These are phyloP conservation scores for Hyaena hyaena DNA, from an alignment of 2,113 vertebrate genomes.

Conservation along the genomic window DNA sequence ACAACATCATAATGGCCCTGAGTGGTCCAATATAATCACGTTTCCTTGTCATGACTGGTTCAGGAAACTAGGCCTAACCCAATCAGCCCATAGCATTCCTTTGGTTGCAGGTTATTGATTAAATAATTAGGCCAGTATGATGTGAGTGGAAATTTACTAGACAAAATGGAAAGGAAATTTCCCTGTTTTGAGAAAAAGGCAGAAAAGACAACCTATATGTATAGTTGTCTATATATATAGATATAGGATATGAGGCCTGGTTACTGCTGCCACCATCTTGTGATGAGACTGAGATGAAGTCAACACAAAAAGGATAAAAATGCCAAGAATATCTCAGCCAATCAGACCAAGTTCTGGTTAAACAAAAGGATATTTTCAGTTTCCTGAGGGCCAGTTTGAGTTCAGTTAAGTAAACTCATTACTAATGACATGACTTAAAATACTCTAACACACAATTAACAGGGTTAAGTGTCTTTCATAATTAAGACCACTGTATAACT, in stretches of 20 bases:
- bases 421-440: conserved; percentile 1
- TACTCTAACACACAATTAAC: not conserved
- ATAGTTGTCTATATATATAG: not conserved
- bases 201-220: not conserved
- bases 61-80: not conserved
- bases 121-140: not conserved
- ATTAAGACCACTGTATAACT: not conserved
- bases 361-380: not conserved
- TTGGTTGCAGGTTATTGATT: not conserved
- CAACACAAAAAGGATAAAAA: not conserved
- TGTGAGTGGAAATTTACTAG: not conserved
- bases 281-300: not conserved
- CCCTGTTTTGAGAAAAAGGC: not conserved
- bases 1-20: not conserved
- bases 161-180: not conserved
- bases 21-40: not conserved
- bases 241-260: not conserved
- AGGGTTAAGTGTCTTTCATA: not conserved
- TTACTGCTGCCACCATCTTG: not conserved
- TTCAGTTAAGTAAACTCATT: not conserved
- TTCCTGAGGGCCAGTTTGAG: not conserved
- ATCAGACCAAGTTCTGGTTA: not conserved
- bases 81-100: not conserved
- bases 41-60: not conserved
- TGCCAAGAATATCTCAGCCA: not conserved